A percentile compares a stretch with the other conserved stretches of the same genome.
These are phyloP conservation scores for Neotragus pygmaeus DNA, from an alignment of 2,113 vertebrate species.

Conservation along the genomic window DNA sequence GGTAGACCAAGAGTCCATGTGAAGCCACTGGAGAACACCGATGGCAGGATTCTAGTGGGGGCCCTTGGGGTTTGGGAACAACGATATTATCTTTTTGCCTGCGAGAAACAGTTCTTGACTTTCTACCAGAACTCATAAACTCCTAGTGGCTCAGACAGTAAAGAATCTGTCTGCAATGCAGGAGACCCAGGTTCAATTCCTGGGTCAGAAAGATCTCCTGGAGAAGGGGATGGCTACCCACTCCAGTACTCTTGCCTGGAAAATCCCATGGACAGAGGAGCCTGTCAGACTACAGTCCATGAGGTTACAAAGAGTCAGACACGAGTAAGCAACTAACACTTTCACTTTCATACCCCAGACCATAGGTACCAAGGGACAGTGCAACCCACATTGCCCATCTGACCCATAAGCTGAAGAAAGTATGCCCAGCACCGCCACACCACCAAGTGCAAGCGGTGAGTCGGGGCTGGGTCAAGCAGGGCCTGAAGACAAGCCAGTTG, in stretches of 20 bases:
- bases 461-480: neutral
- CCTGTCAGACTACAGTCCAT: neutral
- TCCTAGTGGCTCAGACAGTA: neutral
- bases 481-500: neutral
- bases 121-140: neutral
- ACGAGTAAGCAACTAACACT: neutral
- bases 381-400: neutral
- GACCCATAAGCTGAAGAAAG: neutral
- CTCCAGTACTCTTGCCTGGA: neutral
- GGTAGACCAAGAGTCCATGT: neutral
- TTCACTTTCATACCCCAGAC: neutral
- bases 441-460: rapidly evolving
- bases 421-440: neutral
- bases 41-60: neutral
- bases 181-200: neutral
- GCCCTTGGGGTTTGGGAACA: neutral
- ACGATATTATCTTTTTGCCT: neutral
- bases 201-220: neutral
- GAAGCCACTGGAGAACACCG: neutral
- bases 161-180: neutral
- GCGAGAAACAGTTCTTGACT: neutral
- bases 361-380: neutral
- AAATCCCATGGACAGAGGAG: neutral
- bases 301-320: neutral
- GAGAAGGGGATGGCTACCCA: neutral